Conservation (phyloP, 2,797 vertebrate species). For the Cuniculus paca region DNA sequence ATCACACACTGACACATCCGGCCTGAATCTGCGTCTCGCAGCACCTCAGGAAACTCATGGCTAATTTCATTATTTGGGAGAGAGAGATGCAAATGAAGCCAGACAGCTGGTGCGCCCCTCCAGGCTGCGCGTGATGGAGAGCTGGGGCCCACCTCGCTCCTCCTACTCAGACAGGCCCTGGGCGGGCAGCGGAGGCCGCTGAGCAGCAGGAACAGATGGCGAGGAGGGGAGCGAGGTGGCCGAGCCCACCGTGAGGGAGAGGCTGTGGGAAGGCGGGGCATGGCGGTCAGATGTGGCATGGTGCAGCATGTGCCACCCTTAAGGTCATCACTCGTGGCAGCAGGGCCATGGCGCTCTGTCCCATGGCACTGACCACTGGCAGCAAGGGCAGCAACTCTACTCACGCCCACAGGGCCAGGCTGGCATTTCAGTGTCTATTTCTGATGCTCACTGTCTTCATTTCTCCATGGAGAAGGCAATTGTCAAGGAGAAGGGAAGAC, state of each 20-base stretch:
- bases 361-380: not conserved
- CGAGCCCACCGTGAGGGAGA: conserved; percentile 85
- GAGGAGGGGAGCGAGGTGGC: conserved; percentile 87
- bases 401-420: accelerated
- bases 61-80: conserved; percentile 99
- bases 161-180: conserved; percentile 93
- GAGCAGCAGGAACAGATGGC: conserved; percentile 95
- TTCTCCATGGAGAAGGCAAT: not conserved
- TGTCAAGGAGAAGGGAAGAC: not conserved
- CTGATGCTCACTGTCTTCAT: not conserved
- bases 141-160: conserved; percentile 92
- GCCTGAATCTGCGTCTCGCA: conserved; percentile 92
- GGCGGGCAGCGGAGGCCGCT: conserved; percentile 89
- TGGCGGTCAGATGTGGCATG: conserved; percentile 82
- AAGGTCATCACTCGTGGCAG: accelerated
- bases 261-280: conserved; percentile 82
- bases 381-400: accelerated
- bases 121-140: conserved; percentile 95
- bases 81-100: conserved; percentile 97
- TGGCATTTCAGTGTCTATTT: not conserved
- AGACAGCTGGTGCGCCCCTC: conserved; percentile 97
- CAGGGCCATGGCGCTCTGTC: not conserved
- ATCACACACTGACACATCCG: conserved; percentile 90
- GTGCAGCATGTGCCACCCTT: not conserved
- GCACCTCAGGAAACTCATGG: conserved; percentile 99